Evolutionary conservation across 2,888 invertebrate genomes (phyloP).

Genomic region (Allophyes oxyacanthae): DNA sequence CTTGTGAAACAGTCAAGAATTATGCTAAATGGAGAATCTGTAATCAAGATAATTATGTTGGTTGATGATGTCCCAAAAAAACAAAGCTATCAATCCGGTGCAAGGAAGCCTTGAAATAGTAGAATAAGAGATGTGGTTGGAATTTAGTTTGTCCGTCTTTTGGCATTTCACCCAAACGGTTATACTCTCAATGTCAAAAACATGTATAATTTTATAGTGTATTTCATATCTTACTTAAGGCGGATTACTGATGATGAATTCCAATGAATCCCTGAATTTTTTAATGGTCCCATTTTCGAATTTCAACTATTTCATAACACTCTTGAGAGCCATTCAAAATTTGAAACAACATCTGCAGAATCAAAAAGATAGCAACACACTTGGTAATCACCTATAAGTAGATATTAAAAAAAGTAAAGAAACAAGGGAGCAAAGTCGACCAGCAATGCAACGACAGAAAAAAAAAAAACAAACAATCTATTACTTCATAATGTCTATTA

Average conservation of each 20-base stretch:
- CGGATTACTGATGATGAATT: constrained; percentile 23
- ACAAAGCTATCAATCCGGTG: neutral
- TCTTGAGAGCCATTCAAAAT: neutral
- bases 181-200: constrained; percentile 6
- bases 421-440: constrained; percentile 5
- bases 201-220: neutral
- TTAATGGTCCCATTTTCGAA: neutral
- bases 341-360: too few species aligned
- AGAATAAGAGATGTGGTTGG: neutral
- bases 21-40: constrained; percentile 17
- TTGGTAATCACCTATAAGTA: too few species aligned
- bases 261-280: constrained; percentile 4
- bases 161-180: constrained; percentile 29
- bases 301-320: neutral
- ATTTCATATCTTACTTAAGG: constrained; percentile 6
- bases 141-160: neutral
- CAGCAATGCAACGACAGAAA: constrained; percentile 59
- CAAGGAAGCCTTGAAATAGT: neutral
- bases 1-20: constrained; percentile 41
- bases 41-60: constrained; percentile 19
- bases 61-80: constrained; percentile 3
- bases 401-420: neutral
- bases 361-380: too few species aligned
- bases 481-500: constrained; percentile 83
- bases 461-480: constrained; percentile 83